phyloP scores from a whole-genome alignment of 2,888 invertebrate species.

The Andrena bucephala region DNA sequence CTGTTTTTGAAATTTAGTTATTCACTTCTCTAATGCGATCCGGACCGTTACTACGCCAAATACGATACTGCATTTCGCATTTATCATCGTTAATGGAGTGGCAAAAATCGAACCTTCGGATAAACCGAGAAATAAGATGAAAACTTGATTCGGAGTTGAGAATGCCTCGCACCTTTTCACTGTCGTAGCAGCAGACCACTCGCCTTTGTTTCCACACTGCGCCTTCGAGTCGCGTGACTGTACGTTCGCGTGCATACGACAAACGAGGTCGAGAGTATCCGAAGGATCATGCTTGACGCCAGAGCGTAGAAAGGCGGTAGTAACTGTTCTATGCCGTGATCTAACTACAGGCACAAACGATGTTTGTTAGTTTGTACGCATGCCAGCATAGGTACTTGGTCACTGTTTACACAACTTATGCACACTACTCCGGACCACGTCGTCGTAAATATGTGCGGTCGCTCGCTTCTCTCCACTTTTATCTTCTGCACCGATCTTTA shows the following conservation, averaged over 20 bases:
- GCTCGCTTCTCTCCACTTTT: conserved; percentile 32
- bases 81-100: not conserved
- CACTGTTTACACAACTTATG: conserved; percentile 29
- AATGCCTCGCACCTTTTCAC: conserved; percentile 13
- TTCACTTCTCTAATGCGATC: conserved; percentile 10
- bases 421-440: conserved; percentile 26
- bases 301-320: conserved; percentile 30
- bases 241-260: conserved; percentile 17
- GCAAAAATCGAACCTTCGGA: not conserved
- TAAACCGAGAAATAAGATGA: not conserved
- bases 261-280: conserved; percentile 21
- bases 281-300: conserved; percentile 39
- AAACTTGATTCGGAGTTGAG: not conserved
- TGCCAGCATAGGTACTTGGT: conserved; percentile 9
- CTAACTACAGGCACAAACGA: conserved; percentile 12
- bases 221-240: conserved; percentile 26
- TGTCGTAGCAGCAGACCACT: not conserved
- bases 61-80: not conserved
- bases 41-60: not conserved
- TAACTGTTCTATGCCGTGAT: not conserved
- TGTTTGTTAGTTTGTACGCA: conserved; percentile 1
- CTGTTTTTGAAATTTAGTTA: not conserved
- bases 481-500: conserved; percentile 23
- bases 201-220: conserved; percentile 30
- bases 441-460: conserved; percentile 14